phyloP scores from a whole-genome alignment of 1,140 invertebrate genomes.

The Holcopasites calliopsidis region DNA sequence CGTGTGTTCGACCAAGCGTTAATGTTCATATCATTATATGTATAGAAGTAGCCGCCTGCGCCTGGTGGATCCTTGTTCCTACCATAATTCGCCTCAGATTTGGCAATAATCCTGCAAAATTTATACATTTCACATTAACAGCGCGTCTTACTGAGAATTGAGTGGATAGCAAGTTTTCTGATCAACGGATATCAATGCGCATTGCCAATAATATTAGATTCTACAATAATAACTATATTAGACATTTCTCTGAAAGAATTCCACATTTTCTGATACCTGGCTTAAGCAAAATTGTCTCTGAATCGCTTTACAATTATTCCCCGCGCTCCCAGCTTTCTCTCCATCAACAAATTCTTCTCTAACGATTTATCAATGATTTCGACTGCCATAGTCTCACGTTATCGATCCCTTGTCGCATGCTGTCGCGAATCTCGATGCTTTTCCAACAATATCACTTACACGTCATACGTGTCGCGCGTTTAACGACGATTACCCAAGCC shows the following conservation, averaged over 20 bases:
- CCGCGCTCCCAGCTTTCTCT: too few relatives aligned
- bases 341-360: too few relatives aligned
- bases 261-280: too few relatives aligned
- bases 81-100: conserved; percentile 15
- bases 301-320: too few relatives aligned
- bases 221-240: too few relatives aligned
- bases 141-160: not conserved
- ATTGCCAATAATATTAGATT: too few relatives aligned
- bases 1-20: not conserved
- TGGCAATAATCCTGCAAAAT: conserved; percentile 23
- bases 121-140: conserved; percentile 16
- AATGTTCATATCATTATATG: conserved; percentile 25
- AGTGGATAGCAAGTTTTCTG: too few relatives aligned
- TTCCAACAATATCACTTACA: not conserved
- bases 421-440: not conserved
- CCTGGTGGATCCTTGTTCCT: conserved; percentile 19
- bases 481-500: not conserved
- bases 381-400: not conserved
- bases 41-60: conserved; percentile 20
- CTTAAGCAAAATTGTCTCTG: too few relatives aligned
- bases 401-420: not conserved
- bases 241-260: too few relatives aligned
- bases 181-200: too few relatives aligned
- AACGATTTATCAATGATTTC: not conserved
- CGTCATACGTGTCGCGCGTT: not conserved